Conservation (phyloP, 2,888 invertebrate genomes). For the Papilio protenor region DNA sequence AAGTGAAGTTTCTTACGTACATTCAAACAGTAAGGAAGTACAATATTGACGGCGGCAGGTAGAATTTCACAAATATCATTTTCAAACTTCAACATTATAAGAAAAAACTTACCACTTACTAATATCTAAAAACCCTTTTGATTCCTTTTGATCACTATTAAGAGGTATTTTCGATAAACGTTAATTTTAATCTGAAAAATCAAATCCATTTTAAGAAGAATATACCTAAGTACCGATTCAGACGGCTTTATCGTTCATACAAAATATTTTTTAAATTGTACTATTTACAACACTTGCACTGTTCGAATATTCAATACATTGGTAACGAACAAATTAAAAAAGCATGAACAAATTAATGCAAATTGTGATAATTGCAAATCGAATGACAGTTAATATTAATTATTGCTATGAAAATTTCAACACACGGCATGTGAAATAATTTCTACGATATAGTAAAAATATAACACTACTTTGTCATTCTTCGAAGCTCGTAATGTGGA, state of each 20-base stretch:
- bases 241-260: slow-evolving; percentile 44
- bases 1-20: slow-evolving; percentile 50
- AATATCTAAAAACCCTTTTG: slow-evolving; percentile 79
- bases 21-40: slow-evolving; percentile 53
- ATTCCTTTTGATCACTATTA: slow-evolving; percentile 80
- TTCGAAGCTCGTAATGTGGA: slow-evolving; percentile 46
- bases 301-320: slow-evolving; percentile 61
- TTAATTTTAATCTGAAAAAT: slow-evolving; percentile 57
- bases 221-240: slow-evolving; percentile 63
- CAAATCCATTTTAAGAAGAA: slow-evolving; percentile 62
- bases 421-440: slow-evolving; percentile 29
- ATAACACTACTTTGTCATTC: slow-evolving; percentile 49
- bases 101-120: slow-evolving; percentile 77
- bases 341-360: slow-evolving; percentile 47
- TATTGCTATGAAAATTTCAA: slow-evolving; percentile 12
- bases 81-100: slow-evolving; percentile 77
- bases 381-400: slow-evolving; percentile 3
- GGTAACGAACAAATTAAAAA: slow-evolving; percentile 66
- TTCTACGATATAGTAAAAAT: slow-evolving; percentile 33
- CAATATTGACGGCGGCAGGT: slow-evolving; percentile 58
- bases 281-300: slow-evolving; percentile 75
- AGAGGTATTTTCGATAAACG: slow-evolving; percentile 81
- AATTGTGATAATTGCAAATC: slow-evolving; percentile 52
- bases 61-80: slow-evolving; percentile 77
- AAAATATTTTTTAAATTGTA: slow-evolving; percentile 65